Evolutionary conservation across 1,140 invertebrate genomes (phyloP).

Genomic region (Campoletis sonorensis): DNA sequence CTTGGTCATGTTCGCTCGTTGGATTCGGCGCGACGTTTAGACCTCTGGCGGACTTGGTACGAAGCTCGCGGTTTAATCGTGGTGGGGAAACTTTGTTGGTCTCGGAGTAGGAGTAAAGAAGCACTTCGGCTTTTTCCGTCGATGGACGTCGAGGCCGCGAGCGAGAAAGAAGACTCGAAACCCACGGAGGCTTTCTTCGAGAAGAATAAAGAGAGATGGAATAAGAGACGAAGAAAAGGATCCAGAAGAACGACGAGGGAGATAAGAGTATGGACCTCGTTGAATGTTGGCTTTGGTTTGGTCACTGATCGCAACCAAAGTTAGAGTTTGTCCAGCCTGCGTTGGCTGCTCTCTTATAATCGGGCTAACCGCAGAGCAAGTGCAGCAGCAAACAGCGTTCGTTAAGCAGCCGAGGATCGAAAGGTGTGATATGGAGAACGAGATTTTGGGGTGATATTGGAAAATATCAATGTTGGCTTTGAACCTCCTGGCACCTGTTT

Average conservation of each 20-base stretch:
- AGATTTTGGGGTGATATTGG: too few relatives aligned
- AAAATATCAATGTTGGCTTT: too few relatives aligned
- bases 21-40: not conserved
- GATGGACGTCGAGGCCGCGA: not conserved
- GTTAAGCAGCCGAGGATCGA: too few relatives aligned
- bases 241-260: not conserved
- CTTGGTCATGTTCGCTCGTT: not conserved
- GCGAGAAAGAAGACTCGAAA: slow-evolving; percentile 18
- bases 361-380: too few relatives aligned
- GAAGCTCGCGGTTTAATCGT: not conserved
- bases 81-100: slow-evolving; percentile 44
- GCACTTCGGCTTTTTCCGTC: slow-evolving; percentile 31
- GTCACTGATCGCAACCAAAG: not conserved
- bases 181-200: not conserved
- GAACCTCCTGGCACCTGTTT: not conserved
- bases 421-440: too few relatives aligned
- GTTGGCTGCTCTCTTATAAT: not conserved
- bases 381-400: too few relatives aligned
- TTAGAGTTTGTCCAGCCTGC: not conserved
- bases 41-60: slow-evolving; percentile 23
- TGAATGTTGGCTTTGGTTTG: slow-evolving; percentile 2
- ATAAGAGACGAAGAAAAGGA: not conserved
- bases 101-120: not conserved
- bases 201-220: not conserved
- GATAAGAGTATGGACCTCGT: not conserved